Base-by-base conservation (phyloP, 2,888 invertebrate genomes). In the Prenolepis imparis region DNA sequence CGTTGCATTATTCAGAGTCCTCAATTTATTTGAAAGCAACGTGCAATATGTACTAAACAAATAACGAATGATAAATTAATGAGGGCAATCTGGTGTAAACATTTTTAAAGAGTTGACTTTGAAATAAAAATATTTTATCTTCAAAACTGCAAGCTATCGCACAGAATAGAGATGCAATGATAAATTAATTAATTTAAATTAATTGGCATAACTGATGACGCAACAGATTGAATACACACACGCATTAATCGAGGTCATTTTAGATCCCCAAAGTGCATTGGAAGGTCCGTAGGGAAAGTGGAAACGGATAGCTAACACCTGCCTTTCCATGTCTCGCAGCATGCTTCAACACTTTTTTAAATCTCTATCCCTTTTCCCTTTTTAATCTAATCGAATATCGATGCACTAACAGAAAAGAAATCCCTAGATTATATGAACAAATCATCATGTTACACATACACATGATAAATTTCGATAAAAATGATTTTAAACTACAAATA, bases 301-400 rank as follows among this genome's bases (percentile, higher is more conserved):
- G 21, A 36, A 82, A 61, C 44, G 32, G 1, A 24, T 21, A 67
- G 15, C 55, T 68, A 39, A 5, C 63, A 83, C 78, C 83, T 83
- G 83, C 52, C 61, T 66, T 68, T 28, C 68, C 67, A 61, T 77
- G 39, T 67, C 67, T 74, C 75, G 48, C 36, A 52, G 52, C 59
- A 61, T 77, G 61, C 41, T 41, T 59, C 36, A 48, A 57, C 61
- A 72, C 61, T 72, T 64, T 66, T 66, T 44, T 59, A 21, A 21
- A 55, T n/a, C 41, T 41, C 15, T 15, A n/a, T 73, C 24, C 57
- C 44, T 63, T 32, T 24, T 72, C 41, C 63, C 52, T 41, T 57
- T 55, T 24, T 18, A 5, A 59, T 74, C 67, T 61, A n/a, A 8
- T 39, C 18, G 66, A 36, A 21, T 52, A 72, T 48, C 36, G 36